Evolutionary conservation across 2,888 invertebrate species (phyloP).

Genomic region (Fragum sueziense): DNA sequence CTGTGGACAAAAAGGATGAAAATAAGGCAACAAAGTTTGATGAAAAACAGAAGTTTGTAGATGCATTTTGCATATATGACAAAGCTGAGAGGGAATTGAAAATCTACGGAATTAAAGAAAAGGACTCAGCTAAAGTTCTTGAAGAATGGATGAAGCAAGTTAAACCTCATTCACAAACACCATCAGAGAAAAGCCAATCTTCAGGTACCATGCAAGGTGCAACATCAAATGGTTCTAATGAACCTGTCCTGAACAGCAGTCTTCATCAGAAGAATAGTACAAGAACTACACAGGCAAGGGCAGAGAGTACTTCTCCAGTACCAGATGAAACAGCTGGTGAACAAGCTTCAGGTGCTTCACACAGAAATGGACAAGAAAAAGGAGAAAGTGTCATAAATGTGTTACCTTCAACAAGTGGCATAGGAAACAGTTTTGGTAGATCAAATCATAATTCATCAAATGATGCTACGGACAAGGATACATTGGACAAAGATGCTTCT

Average conservation of each 20-base stretch:
- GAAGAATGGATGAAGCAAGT: conserved; percentile 20
- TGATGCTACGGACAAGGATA: not conserved
- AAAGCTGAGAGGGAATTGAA: not conserved
- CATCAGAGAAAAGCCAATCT: not conserved
- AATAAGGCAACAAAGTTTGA: not conserved
- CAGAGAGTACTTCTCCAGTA: not conserved
- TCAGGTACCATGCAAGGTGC: not conserved
- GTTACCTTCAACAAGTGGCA: not conserved
- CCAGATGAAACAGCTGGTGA: not conserved
- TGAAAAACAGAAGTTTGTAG: not conserved
- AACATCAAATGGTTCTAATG: not conserved
- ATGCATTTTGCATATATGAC: conserved; percentile 1
- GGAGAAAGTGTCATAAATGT: not conserved
- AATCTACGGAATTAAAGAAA: conserved; percentile 10
- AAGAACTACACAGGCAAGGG: not conserved
- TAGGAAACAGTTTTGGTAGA: not conserved
- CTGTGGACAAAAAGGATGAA: not conserved
- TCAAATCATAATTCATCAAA: not conserved
- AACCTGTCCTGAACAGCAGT: not conserved
- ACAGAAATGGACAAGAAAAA: not conserved
- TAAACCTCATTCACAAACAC: not conserved
- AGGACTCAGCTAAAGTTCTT: not conserved
- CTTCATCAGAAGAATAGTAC: not conserved
- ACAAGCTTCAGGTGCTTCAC: not conserved
- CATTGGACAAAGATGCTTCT: not conserved